These are phyloP conservation scores for Protosalanx chinensis DNA, from an alignment of 2,797 vertebrate species.

Conservation along the genomic window DNA sequence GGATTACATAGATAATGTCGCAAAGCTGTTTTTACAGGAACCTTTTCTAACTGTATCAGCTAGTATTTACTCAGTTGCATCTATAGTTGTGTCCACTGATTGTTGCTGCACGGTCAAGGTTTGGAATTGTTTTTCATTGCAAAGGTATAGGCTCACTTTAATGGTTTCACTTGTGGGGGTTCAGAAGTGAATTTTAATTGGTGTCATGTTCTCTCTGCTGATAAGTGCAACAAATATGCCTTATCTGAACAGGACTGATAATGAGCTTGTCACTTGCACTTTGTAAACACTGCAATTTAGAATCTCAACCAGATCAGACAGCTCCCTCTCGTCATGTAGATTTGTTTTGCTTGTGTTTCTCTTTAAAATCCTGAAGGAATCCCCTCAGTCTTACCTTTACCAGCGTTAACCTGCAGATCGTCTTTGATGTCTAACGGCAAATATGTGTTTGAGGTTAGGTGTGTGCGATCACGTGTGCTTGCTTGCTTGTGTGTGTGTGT, in stretches of 20 bases:
- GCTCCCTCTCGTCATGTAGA: background rate
- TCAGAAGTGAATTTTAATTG: background rate
- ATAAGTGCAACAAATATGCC: no score
- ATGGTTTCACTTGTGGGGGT: no score
- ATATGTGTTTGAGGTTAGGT: conserved; percentile 4
- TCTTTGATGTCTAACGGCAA: background rate
- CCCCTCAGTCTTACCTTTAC: background rate
- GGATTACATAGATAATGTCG: conserved; percentile 11
- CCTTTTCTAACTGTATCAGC: background rate
- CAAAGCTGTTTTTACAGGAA: background rate
- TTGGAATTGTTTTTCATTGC: background rate
- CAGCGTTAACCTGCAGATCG: background rate
- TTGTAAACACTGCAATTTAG: no score
- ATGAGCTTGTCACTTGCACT: background rate
- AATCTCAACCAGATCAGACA: no score
- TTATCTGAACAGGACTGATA: background rate
- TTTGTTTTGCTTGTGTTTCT: background rate
- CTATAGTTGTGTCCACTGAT: background rate
- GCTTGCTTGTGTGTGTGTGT: conserved; percentile 1
- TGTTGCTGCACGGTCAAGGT: background rate
- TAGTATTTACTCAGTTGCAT: conserved; percentile 22
- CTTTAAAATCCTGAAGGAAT: background rate
- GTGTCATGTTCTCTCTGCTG: background rate
- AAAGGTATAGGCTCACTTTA: background rate
- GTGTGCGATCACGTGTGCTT: background rate